These are phyloP conservation scores for Phaetusa simplex DNA, from an alignment of 2,113 vertebrate genomes.

Conservation along the genomic window DNA sequence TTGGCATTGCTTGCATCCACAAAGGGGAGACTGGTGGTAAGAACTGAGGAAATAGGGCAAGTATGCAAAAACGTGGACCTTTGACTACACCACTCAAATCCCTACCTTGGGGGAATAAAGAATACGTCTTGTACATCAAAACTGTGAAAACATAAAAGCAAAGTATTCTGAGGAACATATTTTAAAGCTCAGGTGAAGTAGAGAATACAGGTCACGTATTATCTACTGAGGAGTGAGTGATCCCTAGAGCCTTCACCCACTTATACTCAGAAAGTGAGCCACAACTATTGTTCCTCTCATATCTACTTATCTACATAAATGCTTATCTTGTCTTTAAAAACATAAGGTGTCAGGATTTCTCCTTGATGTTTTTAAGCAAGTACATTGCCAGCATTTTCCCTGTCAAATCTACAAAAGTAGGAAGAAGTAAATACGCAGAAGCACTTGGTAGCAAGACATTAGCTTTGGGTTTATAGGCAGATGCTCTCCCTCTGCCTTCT, in stretches of 20 bases:
- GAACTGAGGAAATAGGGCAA: neutral
- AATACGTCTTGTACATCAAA: neutral
- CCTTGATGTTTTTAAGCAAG: constrained; percentile 71
- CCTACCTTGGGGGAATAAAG: neutral
- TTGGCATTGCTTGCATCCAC: neutral
- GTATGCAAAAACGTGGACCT: neutral
- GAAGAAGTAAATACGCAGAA: constrained; percentile 54
- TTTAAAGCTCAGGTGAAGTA: neutral
- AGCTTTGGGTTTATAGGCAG: constrained; percentile 27
- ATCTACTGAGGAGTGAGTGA: neutral
- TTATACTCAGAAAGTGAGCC: neutral
- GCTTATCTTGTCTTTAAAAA: constrained; percentile 74
- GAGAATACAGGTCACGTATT: neutral
- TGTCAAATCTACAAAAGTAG: constrained; percentile 62
- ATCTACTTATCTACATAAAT: rapidly evolving
- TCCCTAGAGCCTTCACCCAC: neutral
- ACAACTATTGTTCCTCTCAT: neutral
- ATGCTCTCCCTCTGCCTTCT: constrained; percentile 57
- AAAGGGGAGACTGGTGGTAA: neutral
- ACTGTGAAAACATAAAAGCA: neutral
- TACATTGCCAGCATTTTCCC: constrained; percentile 50
- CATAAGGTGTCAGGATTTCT: constrained; percentile 41
- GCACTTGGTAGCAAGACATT: constrained; percentile 55
- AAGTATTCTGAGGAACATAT: neutral
- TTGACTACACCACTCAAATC: neutral